phyloP scores from a whole-genome alignment of 2,113 vertebrate genomes.

The Carassius auratus region DNA sequence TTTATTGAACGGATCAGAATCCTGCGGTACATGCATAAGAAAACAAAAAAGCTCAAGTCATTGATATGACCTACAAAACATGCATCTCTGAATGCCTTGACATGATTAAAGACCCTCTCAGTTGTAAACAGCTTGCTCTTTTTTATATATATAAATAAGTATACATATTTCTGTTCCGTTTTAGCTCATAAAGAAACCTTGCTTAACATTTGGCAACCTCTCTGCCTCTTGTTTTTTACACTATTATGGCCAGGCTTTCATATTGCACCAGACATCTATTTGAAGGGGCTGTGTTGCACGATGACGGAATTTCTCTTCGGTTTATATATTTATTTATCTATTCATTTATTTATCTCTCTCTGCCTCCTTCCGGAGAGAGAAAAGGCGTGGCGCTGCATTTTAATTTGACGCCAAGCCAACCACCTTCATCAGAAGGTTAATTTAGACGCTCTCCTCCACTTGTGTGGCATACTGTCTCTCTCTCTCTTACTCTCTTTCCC shows the following conservation, averaged over 20 bases:
- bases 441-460: slow-evolving; percentile 55
- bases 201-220: slow-evolving; percentile 23
- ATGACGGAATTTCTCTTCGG: slow-evolving; percentile 47
- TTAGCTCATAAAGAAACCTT: neutral
- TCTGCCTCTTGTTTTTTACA: slow-evolving; percentile 5
- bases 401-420: slow-evolving; percentile 55
- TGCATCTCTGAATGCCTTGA: neutral
- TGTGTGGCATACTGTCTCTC: slow-evolving; percentile 43
- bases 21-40: neutral
- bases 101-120: slow-evolving; percentile 1
- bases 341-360: slow-evolving; percentile 52
- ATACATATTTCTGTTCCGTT: neutral
- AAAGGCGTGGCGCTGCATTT: slow-evolving; percentile 58
- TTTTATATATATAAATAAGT: neutral
- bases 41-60: neutral
- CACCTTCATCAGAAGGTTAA: slow-evolving; percentile 64
- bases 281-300: slow-evolving; percentile 38
- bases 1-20: slow-evolving; percentile 11
- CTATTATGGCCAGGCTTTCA: slow-evolving; percentile 42
- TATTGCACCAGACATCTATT: slow-evolving; percentile 45
- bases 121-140: neutral
- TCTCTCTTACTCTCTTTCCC: slow-evolving; percentile 8
- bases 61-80: slow-evolving; percentile 31
- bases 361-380: slow-evolving; percentile 28
- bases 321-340: slow-evolving; percentile 57